Conservation (phyloP, 2,797 vertebrate species). For the Diceros bicornis region DNA sequence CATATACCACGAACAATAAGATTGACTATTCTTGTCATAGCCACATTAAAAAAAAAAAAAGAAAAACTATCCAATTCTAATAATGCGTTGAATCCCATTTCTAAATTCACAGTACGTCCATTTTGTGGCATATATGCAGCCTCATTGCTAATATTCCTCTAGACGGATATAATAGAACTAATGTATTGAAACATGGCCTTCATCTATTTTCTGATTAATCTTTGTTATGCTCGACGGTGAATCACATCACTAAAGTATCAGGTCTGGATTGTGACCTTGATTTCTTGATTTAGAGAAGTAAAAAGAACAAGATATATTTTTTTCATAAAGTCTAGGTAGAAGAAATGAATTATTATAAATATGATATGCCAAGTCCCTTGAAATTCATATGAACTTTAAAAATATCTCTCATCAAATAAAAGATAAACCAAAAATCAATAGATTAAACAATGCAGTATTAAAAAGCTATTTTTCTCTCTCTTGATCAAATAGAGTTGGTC, state of each 20-base stretch:
- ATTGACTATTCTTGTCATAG: not conserved
- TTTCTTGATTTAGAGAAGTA: slow-evolving; percentile 51
- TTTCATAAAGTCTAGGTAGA: not conserved
- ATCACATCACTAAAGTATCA: slow-evolving; percentile 26
- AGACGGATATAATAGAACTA: not conserved
- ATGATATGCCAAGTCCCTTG: slow-evolving; percentile 54
- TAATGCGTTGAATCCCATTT: slow-evolving; percentile 40
- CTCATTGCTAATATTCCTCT: not conserved
- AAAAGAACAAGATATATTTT: slow-evolving; percentile 49
- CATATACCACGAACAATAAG: not conserved
- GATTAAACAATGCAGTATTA: slow-evolving; percentile 55
- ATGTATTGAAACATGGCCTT: slow-evolving; percentile 23
- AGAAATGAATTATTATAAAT: slow-evolving; percentile 45
- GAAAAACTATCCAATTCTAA: slow-evolving; percentile 14
- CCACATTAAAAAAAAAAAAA: not conserved
- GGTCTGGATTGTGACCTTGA: slow-evolving; percentile 59
- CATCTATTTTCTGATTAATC: slow-evolving; percentile 55
- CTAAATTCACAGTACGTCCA: not conserved
- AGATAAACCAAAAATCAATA: slow-evolving; percentile 64
- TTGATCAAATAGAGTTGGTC: slow-evolving; percentile 46
- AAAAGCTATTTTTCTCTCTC: slow-evolving; percentile 36
- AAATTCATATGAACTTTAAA: slow-evolving; percentile 65
- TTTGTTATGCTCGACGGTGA: slow-evolving; percentile 17
- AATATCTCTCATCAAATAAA: slow-evolving; percentile 67
- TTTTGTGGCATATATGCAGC: slow-evolving; percentile 9